phyloP scores from a whole-genome alignment of 2,888 invertebrate genomes.

The Leptarthrus brevirostris region DNA sequence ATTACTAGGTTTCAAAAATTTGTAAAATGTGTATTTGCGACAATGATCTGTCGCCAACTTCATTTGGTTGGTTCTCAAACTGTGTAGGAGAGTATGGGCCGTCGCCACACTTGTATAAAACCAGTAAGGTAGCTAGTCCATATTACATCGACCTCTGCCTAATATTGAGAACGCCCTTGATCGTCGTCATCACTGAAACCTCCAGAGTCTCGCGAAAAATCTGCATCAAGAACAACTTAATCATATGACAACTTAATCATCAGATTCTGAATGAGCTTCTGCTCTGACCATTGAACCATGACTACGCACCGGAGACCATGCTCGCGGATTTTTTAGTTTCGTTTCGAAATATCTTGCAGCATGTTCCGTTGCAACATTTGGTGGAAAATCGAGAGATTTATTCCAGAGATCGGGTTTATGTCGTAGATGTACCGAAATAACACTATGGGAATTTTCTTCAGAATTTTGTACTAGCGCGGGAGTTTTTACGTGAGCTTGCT shows the following conservation, averaged over 20 bases:
- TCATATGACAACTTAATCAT: too few relatives aligned
- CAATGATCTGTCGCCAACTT: too few relatives aligned
- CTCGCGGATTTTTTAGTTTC: slow-evolving; percentile 81
- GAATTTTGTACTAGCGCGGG: slow-evolving; percentile 65
- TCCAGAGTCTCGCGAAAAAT: slow-evolving; percentile 76
- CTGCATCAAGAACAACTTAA: slow-evolving; percentile 83
- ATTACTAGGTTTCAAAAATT: too few relatives aligned
- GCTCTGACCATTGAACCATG: slow-evolving; percentile 86
- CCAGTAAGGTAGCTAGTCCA: slow-evolving; percentile 87
- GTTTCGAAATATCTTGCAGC: slow-evolving; percentile 77
- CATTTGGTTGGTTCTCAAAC: too few relatives aligned
- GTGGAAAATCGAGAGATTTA: slow-evolving; percentile 62
- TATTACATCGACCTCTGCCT: slow-evolving; percentile 83
- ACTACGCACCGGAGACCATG: slow-evolving; percentile 90
- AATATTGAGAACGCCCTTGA: slow-evolving; percentile 73
- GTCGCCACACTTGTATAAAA: too few relatives aligned
- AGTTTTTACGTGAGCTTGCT: slow-evolving; percentile 65
- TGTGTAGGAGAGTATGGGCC: too few relatives aligned
- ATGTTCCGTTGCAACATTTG: too few relatives aligned
- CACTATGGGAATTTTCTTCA: slow-evolving; percentile 79
- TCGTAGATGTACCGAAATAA: slow-evolving; percentile 72
- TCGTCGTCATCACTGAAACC: slow-evolving; percentile 83
- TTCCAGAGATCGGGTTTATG: slow-evolving; percentile 67
- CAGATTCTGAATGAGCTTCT: slow-evolving; percentile 88
- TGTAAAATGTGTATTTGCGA: too few relatives aligned